A percentile compares a stretch with the other conserved stretches of the same genome.
Conservation (phyloP, 2,113 vertebrate species). For the Anguilla rostrata region DNA sequence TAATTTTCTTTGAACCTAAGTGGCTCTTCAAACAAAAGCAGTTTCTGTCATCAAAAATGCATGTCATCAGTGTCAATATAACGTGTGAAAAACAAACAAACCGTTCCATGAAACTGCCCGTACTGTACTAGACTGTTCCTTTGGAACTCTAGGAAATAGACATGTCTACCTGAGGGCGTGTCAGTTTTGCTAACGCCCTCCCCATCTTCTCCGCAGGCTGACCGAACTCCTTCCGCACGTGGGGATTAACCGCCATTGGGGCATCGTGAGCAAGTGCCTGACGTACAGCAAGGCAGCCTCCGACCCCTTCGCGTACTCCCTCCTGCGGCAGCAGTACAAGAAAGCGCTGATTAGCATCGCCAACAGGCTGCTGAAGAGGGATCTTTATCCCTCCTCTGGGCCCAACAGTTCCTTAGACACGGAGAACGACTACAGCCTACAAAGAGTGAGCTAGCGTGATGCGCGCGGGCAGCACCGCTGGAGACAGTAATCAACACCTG, state of each 20-base stretch:
- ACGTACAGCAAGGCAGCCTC: constrained; percentile 83
- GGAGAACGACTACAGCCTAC: constrained; percentile 80
- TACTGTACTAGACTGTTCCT: background rate
- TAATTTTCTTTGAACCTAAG: background rate
- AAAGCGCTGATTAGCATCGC: constrained; percentile 75
- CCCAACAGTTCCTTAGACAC: constrained; percentile 80
- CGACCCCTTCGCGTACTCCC: constrained; percentile 79
- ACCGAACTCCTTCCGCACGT: constrained; percentile 77
- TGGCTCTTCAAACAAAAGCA: background rate
- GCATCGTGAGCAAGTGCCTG: constrained; percentile 82
- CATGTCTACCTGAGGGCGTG: background rate
- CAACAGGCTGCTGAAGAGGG: constrained; percentile 76
- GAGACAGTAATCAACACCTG: background rate
- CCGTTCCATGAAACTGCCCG: background rate
- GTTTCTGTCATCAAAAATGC: too few relatives aligned
- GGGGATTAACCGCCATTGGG: constrained; percentile 79
- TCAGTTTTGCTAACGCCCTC: too few relatives aligned
- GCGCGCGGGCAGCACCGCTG: background rate
- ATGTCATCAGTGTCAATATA: too few relatives aligned
- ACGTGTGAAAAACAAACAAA: background rate
- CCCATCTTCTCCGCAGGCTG: constrained; percentile 65
- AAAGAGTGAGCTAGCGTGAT: constrained; percentile 69
- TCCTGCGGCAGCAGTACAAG: constrained; percentile 79
- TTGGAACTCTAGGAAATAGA: background rate
- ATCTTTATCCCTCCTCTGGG: constrained; percentile 77